phyloP scores from a whole-genome alignment of 1,140 invertebrate genomes.

The Subanguina moxae region DNA sequence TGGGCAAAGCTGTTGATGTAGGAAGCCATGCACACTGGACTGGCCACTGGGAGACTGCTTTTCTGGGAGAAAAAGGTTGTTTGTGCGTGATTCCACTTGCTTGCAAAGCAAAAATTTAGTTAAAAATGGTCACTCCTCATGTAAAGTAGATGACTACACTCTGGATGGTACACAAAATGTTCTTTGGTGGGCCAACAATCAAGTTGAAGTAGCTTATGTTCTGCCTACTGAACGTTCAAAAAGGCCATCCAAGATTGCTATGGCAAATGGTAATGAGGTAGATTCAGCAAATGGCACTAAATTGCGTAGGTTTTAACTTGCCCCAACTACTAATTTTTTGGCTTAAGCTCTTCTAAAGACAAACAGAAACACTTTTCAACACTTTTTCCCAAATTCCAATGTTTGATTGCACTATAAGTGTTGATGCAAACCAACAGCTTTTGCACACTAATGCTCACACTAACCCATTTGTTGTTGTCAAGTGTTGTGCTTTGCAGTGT shows the following conservation, averaged over 20 bases:
- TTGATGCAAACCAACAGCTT: no score
- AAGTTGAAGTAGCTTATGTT: constrained; percentile 52
- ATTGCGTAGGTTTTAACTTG: no score
- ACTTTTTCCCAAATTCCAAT: no score
- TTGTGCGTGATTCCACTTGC: neutral
- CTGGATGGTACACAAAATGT: constrained; percentile 50
- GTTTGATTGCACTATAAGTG: no score
- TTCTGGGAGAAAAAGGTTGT: constrained; percentile 14
- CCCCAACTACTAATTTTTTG: no score
- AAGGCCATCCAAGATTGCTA: neutral
- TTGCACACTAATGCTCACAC: no score
- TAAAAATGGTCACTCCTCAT: neutral
- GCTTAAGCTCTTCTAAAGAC: no score
- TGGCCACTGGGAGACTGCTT: constrained; percentile 52
- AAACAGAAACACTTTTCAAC: no score
- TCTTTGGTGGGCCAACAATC: constrained; percentile 47
- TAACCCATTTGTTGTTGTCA: no score
- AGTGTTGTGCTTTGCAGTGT: no score
- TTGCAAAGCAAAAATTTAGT: neutral
- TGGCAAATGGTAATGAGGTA: neutral
- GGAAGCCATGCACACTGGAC: constrained; percentile 45
- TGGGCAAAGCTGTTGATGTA: constrained; percentile 48
- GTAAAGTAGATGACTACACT: constrained; percentile 40
- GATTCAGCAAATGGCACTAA: no score
- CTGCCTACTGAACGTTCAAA: constrained; percentile 49